Evolutionary conservation across 1,140 invertebrate genomes (phyloP), one percentile per base, ranked within the genome.

Genomic region (Drosophila saltans): DNA sequence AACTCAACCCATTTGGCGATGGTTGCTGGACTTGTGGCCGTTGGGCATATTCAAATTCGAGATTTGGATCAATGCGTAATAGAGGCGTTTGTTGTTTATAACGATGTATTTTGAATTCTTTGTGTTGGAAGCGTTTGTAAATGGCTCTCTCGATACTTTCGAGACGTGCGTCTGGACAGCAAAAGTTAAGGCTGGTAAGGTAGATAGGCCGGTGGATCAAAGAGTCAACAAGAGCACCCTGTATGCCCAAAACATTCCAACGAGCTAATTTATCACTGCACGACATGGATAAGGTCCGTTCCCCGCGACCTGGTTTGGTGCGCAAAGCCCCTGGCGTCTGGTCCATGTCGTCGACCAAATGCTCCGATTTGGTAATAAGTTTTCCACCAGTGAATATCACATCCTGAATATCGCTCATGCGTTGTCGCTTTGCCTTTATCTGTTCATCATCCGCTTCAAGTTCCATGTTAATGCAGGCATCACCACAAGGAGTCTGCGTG

Each of bases 191-290:
- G 36, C 94, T 94, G 56, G 93, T 91, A 2, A 99, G 93, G 91
- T 95, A 95, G 80, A 98, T 94, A 21, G 95, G 95, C 69, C 94
- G 84, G 1, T 91, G 64, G 59, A 98, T 92, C 24, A 98, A 92
- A 45, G 95, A 88, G 74, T 95, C 95, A 56, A 98, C 90, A 28
- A 98, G 91, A 7, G 96, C 94, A 43, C 98, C 98, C 92, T 97
- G 96, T 43, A 97, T 88, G 1, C 98, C 98, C 48, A 98, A 78
- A 69, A 96, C 93, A 91, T 96, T 95, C 98, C 98, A 99, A 69
- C 96, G 95, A 6, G 97, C 95, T 2, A 99, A 93, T 94, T 99
- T 99, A 93, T 99, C 98, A 92, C 97, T 98, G 92, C 98, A 99
- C 1, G 97, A 98, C 72, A 98, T 94, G 45, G 97, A 98, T 10